Conservation (phyloP, 2,113 vertebrate species). For the Pristiophorus japonicus region DNA sequence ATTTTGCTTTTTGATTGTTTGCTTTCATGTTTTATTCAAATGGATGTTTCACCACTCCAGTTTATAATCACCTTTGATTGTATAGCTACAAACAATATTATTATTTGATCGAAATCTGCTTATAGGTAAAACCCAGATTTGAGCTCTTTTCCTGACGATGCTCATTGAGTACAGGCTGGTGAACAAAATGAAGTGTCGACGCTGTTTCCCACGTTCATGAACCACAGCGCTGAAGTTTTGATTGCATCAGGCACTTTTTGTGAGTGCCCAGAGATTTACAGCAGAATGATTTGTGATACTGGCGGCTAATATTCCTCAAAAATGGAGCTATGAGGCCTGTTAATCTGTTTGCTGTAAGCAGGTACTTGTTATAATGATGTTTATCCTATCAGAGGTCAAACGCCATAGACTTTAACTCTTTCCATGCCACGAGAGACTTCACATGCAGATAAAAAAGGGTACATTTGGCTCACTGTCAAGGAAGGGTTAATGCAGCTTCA, state of each 20-base stretch:
- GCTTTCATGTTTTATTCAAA: background rate
- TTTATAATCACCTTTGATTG: background rate
- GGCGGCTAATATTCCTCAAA: conserved; percentile 29
- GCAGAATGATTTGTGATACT: conserved; percentile 23
- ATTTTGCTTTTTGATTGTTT: conserved; percentile 8
- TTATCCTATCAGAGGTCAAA: conserved; percentile 25
- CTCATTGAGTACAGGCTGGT: background rate
- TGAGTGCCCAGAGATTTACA: conserved; percentile 27
- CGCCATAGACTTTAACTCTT: background rate
- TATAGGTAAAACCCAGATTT: background rate
- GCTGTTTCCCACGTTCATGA: conserved; percentile 26
- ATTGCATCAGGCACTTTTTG: conserved; percentile 30
- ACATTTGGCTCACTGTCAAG: background rate
- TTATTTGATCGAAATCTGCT: background rate
- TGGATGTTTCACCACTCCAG: background rate
- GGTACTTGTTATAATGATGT: conserved; percentile 22
- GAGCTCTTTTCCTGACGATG: background rate
- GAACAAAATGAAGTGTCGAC: conserved; percentile 23
- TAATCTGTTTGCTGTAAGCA: conserved; percentile 4
- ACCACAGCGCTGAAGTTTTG: conserved; percentile 1
- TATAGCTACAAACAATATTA: background rate
- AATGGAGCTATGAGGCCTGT: background rate
- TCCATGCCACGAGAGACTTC: background rate
- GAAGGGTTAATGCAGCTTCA: background rate
- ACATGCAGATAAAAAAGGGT: background rate